Base-by-base conservation (phyloP, 2,797 vertebrate species). In the Buceros bicornis region DNA sequence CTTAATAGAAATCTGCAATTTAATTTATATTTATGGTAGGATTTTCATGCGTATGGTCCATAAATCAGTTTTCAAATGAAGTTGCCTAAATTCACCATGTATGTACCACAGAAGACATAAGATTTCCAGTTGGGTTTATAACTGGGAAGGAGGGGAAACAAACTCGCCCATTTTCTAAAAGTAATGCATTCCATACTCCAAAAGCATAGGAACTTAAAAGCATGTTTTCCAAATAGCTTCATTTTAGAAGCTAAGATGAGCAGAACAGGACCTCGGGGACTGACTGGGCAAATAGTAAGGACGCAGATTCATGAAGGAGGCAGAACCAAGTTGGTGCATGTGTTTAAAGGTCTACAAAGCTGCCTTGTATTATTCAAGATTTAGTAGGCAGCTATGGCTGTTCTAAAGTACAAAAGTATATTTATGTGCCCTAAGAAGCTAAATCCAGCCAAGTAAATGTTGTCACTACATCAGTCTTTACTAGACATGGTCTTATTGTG, bases 281-380 rank as follows among this genome's bases (percentile, higher is more conserved):
- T 69, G 67, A 26, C 33, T 65, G 35, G 54, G 77, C 86, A 89
- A 71, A 33, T 50, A 82, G 70, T 60, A 50, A 92, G 67, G 83
- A 89, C 90, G 29, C n/a, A 79, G 37, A 51, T 87, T 86, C 91
- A 65, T 73, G 83, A 82, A 93, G 77, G 43, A 88, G 61, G 51
- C 33, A 37, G 91, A 79, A 78, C 76, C 70, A 82, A 80, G 64
- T 35, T 94, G 73, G 61, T 67, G 69, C 62, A 37, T 86, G 73
- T 93, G 31, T 95, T 97, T 87, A 96, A 96, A 94, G 87, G 84
- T 93, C 94, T 94, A 78, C 89, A 95, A 94, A 97, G 87, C 91
- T 93, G 86, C 67, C 92, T 93, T 94, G 82, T 87, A 42, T 96
- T 97, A 90, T 40, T 58, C 79, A 92, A 94, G 87, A 85, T 86